Evolutionary conservation across 2,797 vertebrate species (phyloP).

Genomic region (Danio choprae): DNA sequence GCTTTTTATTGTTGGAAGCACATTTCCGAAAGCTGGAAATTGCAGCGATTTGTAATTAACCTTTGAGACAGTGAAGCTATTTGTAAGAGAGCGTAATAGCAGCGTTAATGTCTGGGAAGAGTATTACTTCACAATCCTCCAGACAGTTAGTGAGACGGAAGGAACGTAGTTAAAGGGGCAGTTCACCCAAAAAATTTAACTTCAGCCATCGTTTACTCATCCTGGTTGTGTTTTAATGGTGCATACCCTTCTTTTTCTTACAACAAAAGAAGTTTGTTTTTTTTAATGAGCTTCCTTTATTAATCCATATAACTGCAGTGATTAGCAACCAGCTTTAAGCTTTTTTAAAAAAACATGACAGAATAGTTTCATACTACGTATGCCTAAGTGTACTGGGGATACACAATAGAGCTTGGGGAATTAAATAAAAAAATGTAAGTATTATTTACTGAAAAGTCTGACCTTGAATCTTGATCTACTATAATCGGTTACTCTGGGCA

Average conservation of each 20-base stretch:
- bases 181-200: neutral
- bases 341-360: too few species aligned
- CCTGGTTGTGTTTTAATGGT: neutral
- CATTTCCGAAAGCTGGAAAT: slow-evolving; percentile 41
- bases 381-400: too few species aligned
- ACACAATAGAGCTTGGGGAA: too few species aligned
- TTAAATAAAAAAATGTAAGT: too few species aligned
- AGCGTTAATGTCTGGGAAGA: slow-evolving; percentile 45
- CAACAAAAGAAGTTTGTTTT: too few species aligned
- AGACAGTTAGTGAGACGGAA: slow-evolving; percentile 40
- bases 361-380: too few species aligned
- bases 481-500: too few species aligned
- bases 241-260: neutral
- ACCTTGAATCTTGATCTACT: too few species aligned
- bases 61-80: slow-evolving; percentile 47
- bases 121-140: slow-evolving; percentile 41
- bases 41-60: slow-evolving; percentile 50
- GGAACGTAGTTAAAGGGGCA: slow-evolving; percentile 41
- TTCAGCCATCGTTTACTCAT: neutral
- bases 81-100: slow-evolving; percentile 42
- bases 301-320: too few species aligned
- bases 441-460: too few species aligned
- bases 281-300: too few species aligned
- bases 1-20: slow-evolving; percentile 26
- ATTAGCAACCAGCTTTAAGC: too few species aligned